A percentile compares a stretch with the other conserved stretches of the same genome.
These are phyloP conservation scores for Speoplatyrhinus poulsoni DNA, from an alignment of 2,113 vertebrate genomes.

Conservation along the genomic window DNA sequence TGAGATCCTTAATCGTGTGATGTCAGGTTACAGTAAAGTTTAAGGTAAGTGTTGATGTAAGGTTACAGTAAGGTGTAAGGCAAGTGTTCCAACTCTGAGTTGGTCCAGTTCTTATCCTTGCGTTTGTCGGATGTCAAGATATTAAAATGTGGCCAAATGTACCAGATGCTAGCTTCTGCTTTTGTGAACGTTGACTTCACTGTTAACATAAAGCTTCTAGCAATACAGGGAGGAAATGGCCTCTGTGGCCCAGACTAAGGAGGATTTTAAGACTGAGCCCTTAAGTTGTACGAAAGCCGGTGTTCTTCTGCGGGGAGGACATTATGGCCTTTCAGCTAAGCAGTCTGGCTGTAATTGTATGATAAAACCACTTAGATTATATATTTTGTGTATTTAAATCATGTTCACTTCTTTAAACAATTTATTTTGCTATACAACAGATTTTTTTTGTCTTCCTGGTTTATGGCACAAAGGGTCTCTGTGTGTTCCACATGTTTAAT, in stretches of 20 bases:
- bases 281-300: neutral
- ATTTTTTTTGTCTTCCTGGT: constrained; percentile 8
- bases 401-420: too few species aligned
- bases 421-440: too few species aligned
- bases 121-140: constrained; percentile 3
- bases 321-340: neutral
- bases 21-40: too few species aligned
- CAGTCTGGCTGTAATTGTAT: neutral
- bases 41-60: too few species aligned
- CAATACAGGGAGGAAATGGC: constrained; percentile 1
- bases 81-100: constrained; percentile 5
- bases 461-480: neutral
- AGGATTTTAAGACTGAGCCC: neutral
- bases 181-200: constrained; percentile 5
- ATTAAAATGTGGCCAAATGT: neutral
- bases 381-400: neutral
- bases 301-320: neutral
- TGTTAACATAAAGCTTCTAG: constrained; percentile 2
- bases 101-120: neutral
- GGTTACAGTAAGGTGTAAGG: too few species aligned
- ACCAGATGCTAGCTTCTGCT: constrained; percentile 12
- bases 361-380: neutral
- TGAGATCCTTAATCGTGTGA: too few species aligned
- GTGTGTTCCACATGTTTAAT: constrained; percentile 13
- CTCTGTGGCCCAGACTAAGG: constrained; percentile 1